These are phyloP conservation scores for Drosophila ohnishii DNA, from an alignment of 1,140 invertebrate species.

Conservation along the genomic window DNA sequence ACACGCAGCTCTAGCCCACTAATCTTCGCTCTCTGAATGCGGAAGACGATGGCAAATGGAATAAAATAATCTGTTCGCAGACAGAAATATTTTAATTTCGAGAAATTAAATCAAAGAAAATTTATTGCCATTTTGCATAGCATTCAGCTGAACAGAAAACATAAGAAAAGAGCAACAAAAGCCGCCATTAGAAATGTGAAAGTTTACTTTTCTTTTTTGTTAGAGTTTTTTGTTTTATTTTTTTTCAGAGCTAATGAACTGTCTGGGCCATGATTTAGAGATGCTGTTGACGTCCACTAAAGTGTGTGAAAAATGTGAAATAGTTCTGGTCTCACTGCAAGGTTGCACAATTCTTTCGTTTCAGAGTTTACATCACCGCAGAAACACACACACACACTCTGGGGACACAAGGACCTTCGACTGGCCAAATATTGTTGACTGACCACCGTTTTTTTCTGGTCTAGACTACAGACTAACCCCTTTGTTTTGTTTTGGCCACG, in stretches of 20 bases:
- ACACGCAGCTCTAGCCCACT: conserved; percentile 49
- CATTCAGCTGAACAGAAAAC: conserved; percentile 12
- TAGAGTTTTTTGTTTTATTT: conserved; percentile 15
- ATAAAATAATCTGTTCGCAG: conserved; percentile 26
- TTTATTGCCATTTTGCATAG: conserved; percentile 68
- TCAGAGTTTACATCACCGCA: conserved; percentile 45
- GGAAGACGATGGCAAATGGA: conserved; percentile 45
- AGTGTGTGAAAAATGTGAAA: conserved; percentile 16
- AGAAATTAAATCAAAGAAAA: conserved; percentile 72
- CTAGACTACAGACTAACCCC: conserved; percentile 11
- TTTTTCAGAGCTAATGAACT: conserved; percentile 64
- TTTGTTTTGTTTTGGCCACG: conserved; percentile 42
- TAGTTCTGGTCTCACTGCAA: conserved; percentile 27
- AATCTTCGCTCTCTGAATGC: conserved; percentile 55
- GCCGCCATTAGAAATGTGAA: conserved; percentile 72
- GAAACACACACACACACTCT: not conserved
- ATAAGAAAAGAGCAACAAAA: conserved; percentile 32
- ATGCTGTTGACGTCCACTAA: not conserved
- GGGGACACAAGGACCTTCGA: conserved; percentile 54
- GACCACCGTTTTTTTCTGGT: not conserved
- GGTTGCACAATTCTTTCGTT: conserved; percentile 7
- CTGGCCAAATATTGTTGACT: conserved; percentile 46
- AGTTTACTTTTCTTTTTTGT: conserved; percentile 75
- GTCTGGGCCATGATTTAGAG: conserved; percentile 41
- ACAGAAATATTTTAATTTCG: conserved; percentile 63